Evolutionary conservation across 1,140 invertebrate species (phyloP).

Genomic region (Drosophila aff.): DNA sequence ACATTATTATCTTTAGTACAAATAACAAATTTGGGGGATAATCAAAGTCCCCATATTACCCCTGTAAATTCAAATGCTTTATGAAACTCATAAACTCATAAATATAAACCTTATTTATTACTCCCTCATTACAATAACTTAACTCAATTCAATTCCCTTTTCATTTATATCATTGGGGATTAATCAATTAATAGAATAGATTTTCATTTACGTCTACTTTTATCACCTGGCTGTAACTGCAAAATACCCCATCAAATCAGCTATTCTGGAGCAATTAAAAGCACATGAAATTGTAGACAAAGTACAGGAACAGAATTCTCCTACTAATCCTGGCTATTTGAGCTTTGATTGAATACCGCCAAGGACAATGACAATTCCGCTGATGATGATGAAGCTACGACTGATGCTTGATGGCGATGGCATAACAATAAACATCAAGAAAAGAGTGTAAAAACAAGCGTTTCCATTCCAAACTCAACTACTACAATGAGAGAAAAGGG

Average conservation of each 20-base stretch:
- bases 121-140: background rate
- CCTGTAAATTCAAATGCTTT: background rate
- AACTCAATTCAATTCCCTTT: background rate
- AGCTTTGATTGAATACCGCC: slow-evolving; percentile 70
- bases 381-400: slow-evolving; percentile 56
- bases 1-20: background rate
- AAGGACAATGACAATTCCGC: slow-evolving; percentile 50
- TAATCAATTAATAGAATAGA: slow-evolving; percentile 38
- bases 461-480: slow-evolving; percentile 35
- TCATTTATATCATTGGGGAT: background rate
- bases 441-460: slow-evolving; percentile 71
- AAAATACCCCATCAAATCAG: slow-evolving; percentile 41
- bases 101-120: background rate
- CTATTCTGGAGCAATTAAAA: slow-evolving; percentile 61
- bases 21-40: background rate
- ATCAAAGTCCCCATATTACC: background rate
- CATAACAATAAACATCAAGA: slow-evolving; percentile 74
- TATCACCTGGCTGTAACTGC: slow-evolving; percentile 38
- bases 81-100: too few species aligned
- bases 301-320: slow-evolving; percentile 31
- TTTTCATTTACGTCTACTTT: slow-evolving; percentile 8
- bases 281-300: slow-evolving; percentile 39
- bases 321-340: slow-evolving; percentile 61
- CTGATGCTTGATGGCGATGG: slow-evolving; percentile 63
- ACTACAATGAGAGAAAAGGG: background rate